Evolutionary conservation across 2,888 invertebrate genomes (phyloP).

Genomic region (Charanyca ferruginea): DNA sequence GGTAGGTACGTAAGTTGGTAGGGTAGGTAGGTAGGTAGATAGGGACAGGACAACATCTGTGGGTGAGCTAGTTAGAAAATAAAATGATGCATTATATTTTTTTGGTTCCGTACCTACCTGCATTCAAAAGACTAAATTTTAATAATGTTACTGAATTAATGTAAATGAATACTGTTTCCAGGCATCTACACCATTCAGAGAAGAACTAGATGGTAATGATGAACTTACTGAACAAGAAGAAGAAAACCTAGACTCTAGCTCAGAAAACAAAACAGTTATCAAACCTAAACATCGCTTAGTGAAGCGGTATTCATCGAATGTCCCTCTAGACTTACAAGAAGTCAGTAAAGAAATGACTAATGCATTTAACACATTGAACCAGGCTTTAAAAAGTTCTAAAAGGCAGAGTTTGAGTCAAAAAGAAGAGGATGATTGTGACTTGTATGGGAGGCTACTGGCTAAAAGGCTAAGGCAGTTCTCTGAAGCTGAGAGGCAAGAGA

Average conservation of each 20-base stretch:
- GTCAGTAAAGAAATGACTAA: slow-evolving; percentile 46
- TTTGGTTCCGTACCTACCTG: no score
- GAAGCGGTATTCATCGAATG: slow-evolving; percentile 19
- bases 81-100: no score
- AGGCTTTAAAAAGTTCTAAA: slow-evolving; percentile 40
- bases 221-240: slow-evolving; percentile 41
- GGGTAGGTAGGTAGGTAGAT: no score
- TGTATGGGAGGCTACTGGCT: slow-evolving; percentile 61
- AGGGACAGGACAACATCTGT: no score
- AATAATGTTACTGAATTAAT: no score
- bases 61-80: no score
- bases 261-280: slow-evolving; percentile 34
- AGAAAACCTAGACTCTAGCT: slow-evolving; percentile 33
- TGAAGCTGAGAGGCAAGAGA: slow-evolving; percentile 59
- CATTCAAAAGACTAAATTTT: no score
- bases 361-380: slow-evolving; percentile 47
- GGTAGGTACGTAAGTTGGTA: no score
- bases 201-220: slow-evolving; percentile 24
- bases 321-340: slow-evolving; percentile 44
- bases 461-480: slow-evolving; percentile 62
- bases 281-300: slow-evolving; percentile 27
- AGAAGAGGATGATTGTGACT: slow-evolving; percentile 54
- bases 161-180: slow-evolving; percentile 6
- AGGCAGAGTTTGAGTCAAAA: slow-evolving; percentile 17
- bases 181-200: slow-evolving; percentile 41